These are phyloP conservation scores for Aspiorhynchus laticeps DNA, from an alignment of 2,113 vertebrate species.

Conservation along the genomic window DNA sequence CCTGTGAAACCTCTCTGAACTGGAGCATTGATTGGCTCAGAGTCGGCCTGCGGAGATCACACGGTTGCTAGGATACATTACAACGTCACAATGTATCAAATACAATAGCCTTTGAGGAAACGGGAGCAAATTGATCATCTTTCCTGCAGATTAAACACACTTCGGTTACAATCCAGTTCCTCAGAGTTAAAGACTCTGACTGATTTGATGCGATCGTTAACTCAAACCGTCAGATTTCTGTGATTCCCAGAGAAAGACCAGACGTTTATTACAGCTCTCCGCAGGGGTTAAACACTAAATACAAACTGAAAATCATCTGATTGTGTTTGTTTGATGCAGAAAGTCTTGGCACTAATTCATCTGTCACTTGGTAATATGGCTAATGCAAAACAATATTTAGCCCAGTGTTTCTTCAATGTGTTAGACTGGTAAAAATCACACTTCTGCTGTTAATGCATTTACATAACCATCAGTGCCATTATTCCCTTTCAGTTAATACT, in stretches of 20 bases:
- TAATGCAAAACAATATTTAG: not conserved
- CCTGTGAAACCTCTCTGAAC: not conserved
- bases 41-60: not conserved
- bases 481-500: not conserved
- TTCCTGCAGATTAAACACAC: not conserved
- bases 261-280: not conserved
- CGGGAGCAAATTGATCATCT: not conserved
- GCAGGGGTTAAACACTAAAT: not conserved
- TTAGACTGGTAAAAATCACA: not conserved
- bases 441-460: not conserved
- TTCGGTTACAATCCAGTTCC: not conserved
- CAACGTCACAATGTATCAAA: constrained; percentile 25
- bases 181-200: not conserved
- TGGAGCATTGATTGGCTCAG: not conserved
- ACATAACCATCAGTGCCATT: not conserved
- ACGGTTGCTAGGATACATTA: constrained; percentile 58
- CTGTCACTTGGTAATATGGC: not conserved
- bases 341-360: not conserved
- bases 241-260: not conserved
- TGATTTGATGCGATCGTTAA: not conserved
- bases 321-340: not conserved
- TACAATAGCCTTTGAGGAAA: constrained; percentile 31
- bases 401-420: constrained; percentile 4
- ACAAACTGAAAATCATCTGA: not conserved
- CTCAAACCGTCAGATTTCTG: not conserved